Evolutionary conservation across 2,888 invertebrate genomes (phyloP).

Genomic region (Meta bourneti): DNA sequence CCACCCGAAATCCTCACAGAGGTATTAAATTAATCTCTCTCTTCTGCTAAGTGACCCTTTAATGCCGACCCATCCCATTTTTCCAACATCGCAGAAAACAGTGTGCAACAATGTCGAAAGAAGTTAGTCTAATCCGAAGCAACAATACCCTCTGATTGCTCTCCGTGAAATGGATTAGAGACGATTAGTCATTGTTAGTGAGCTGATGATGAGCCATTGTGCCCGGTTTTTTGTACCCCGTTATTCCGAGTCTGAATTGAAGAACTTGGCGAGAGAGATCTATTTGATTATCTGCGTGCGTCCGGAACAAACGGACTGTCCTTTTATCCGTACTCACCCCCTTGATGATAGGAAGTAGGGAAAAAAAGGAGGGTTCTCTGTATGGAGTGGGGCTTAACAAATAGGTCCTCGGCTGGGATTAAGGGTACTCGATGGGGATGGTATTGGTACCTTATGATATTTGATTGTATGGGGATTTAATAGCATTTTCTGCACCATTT

Average conservation of each 20-base stretch:
- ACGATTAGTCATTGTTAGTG: slow-evolving; percentile 62
- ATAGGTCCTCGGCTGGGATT: neutral
- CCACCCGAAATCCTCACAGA: slow-evolving; percentile 27
- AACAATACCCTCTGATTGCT: slow-evolving; percentile 72
- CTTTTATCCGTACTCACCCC: slow-evolving; percentile 23
- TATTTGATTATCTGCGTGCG: slow-evolving; percentile 39
- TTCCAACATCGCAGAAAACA: slow-evolving; percentile 12
- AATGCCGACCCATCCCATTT: slow-evolving; percentile 8
- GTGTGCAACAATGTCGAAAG: slow-evolving; percentile 46
- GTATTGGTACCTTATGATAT: neutral
- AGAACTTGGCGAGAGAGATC: slow-evolving; percentile 7
- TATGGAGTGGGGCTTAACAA: neutral
- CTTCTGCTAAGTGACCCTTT: slow-evolving; percentile 17
- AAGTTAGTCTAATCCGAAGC: slow-evolving; percentile 58
- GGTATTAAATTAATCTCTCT: slow-evolving; percentile 56
- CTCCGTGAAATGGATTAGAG: slow-evolving; percentile 41
- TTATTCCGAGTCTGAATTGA: slow-evolving; percentile 19
- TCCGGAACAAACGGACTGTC: slow-evolving; percentile 16
- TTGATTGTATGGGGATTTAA: neutral
- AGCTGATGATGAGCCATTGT: slow-evolving; percentile 45
- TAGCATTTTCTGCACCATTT: no score
- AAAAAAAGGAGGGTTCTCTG: neutral
- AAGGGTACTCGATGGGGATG: neutral
- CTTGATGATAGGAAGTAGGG: neutral
- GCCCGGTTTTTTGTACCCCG: slow-evolving; percentile 21